phyloP scores from a whole-genome alignment of 2,797 vertebrate species.

The Clarias laeviceps region DNA sequence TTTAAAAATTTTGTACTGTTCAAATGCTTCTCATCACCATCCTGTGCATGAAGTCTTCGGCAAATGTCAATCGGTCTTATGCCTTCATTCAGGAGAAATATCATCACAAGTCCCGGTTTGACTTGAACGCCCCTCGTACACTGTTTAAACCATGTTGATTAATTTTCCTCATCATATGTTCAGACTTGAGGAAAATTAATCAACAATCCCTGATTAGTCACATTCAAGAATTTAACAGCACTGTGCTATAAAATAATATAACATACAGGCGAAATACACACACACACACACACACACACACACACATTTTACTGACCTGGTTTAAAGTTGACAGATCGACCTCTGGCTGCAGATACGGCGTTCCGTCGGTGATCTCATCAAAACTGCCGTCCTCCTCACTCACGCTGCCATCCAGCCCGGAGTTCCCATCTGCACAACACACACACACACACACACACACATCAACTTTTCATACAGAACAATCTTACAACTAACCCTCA shows the following conservation, averaged over 20 bases:
- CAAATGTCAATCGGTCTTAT: no score
- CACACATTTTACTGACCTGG: slow-evolving; percentile 75
- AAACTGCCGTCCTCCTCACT: slow-evolving; percentile 95
- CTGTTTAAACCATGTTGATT: no score
- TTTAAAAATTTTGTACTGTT: no score
- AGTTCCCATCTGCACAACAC: slow-evolving; percentile 76
- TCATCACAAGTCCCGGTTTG: no score
- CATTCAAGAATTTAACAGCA: background rate
- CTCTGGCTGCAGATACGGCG: slow-evolving; percentile 88
- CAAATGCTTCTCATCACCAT: no score
- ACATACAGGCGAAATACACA: background rate
- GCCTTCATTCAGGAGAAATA: no score
- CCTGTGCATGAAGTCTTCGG: no score
- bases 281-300: background rate
- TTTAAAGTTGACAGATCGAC: slow-evolving; percentile 90
- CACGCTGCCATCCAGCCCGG: slow-evolving; percentile 88
- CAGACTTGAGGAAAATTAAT: background rate
- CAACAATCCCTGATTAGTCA: background rate
- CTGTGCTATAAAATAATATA: background rate
- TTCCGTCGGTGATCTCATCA: slow-evolving; percentile 86
- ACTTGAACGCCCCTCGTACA: no score
- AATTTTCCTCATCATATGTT: no score
- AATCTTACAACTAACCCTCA: background rate
- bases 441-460: slow-evolving; percentile 6
- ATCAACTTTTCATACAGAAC: background rate